Base-by-base conservation (phyloP, 1,140 invertebrate species). In the Achatina immaculata region DNA sequence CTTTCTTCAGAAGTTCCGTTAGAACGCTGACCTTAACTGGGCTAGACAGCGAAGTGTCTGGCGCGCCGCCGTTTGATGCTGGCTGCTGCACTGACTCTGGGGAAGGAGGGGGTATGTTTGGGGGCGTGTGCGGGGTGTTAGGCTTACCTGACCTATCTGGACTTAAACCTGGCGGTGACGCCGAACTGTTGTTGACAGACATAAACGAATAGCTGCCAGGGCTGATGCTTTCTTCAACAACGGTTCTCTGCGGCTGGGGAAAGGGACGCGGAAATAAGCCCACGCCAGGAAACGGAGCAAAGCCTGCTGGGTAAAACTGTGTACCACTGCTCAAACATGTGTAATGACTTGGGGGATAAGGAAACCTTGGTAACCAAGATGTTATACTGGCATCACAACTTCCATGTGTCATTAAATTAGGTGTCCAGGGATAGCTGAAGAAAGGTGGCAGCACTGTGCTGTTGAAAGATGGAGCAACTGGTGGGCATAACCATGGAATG, bases 281-380 rank as follows among this genome's bases (percentile, higher is more conserved):
- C 36, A 78, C 34, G 4, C 58, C 76, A 3, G 40, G 58, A 6
- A 62, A 62, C 24, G 68, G 48, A 3, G 76, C 19, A 48, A 31
- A 78, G 42, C 76, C 76, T 58, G 76, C 11, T 45, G 58, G 58
- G 48, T 68, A 78, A 68, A 78, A 78, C 3, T 28, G 43, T 31
- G n/a, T 38, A 3, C 7, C 31, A 6, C 28, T 14, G 3, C 34
- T n/a, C n/a, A n/a, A 4, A n/a, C 21, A 4, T 40, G 65, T 9
- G 36, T 80, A 72, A 28, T 72, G 68, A 45, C 78, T 80, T n/a
- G 78, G 78, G 11, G 78, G 78, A 48, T 72, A 80, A 9, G 78
- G 78, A 42, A 80, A 80, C 14, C 68, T 34, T 51, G 78, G 78
- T 28, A 71, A 51, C 28, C 42, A 24, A 34, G 76, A 34, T 45